Evolutionary conservation across 1,140 invertebrate species (phyloP), one percentile per base, ranked within the genome.

Genomic region (Hycleus phaleratus): DNA sequence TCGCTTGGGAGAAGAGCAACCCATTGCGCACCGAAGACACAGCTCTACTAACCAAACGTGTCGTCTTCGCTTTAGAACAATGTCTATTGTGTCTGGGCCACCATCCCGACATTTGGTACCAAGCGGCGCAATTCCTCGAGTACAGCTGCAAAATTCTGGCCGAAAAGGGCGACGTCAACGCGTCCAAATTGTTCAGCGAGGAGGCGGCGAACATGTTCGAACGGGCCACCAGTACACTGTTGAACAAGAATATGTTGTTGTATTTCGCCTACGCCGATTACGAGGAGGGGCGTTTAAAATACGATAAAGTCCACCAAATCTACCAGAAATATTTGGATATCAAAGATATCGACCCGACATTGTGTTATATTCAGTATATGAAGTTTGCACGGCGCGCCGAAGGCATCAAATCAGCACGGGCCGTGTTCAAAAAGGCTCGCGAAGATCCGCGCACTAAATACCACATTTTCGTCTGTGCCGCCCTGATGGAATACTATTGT

Each of bases 181-280:
- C 91, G 1, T 85, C 91, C 0, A 95, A 95, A 71, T 78, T 88
- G 63, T 95, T 97, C 74, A 90, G 89, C 40, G 95, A 98, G 69
- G 94, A 98, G 73, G 93, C 91, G 43, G 90, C 90, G 8, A 88
- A 86, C 24, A 91, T 99, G 66, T 95, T 96, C 71, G 96, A 99
- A 73, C 78, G 95, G 47, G 93, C 93, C 0, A 93, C 91, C 1
- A 88, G 85, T 58, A 85, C 88, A 0, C 81, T 95, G 2, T 81
- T 99, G 44, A 91, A 89, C 42, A 90, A 90, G 64, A 97, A 93
- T 73, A 91, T 94, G 77, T 77, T 99, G 11, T 74, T 99, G 4
- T 95, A 98, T 72, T 99, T 99, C 78, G 94, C 96, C 0, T 97
- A 98, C 73, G 95, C 96, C 1, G 97, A 99, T 77, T 99, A 98